Evolutionary conservation across 2,888 invertebrate species (phyloP).

Genomic region (Eristalis pertinax): DNA sequence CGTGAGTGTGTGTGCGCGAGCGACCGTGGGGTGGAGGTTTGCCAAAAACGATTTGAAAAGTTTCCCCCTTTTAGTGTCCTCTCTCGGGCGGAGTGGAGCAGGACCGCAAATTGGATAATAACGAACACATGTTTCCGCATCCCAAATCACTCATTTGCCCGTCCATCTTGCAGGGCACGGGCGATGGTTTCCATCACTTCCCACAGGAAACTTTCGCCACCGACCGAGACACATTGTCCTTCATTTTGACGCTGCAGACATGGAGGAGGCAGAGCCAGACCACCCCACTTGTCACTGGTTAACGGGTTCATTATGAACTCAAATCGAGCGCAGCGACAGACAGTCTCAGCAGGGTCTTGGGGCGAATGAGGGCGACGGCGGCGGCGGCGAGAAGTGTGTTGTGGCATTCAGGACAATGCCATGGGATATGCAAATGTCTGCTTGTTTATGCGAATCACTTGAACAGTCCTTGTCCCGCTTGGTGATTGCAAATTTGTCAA

Average conservation of each 20-base stretch:
- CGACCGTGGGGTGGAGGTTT: background rate
- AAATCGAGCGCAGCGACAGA: slow-evolving; percentile 44
- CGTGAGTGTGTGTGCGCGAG: too few relatives aligned
- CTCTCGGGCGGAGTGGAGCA: background rate
- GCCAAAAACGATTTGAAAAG: slow-evolving; percentile 13
- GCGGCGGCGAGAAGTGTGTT: background rate
- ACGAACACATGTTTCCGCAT: slow-evolving; percentile 66
- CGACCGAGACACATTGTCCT: slow-evolving; percentile 42
- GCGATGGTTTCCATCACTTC: background rate
- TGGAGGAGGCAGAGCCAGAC: background rate
- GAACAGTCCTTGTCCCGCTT: background rate
- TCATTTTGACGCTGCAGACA: slow-evolving; percentile 12
- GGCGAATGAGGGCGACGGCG: background rate
- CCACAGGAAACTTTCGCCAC: slow-evolving; percentile 37
- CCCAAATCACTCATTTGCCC: slow-evolving; percentile 58
- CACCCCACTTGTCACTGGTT: slow-evolving; percentile 37
- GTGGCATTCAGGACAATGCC: slow-evolving; percentile 9
- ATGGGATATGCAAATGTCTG: slow-evolving; percentile 1
- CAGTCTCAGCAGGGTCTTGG: background rate
- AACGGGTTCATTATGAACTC: slow-evolving; percentile 53
- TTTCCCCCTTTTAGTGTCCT: slow-evolving; percentile 6
- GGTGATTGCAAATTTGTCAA: slow-evolving; percentile 4
- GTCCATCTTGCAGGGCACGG: too few relatives aligned
- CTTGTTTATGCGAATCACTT: background rate
- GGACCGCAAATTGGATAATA: slow-evolving; percentile 61